phyloP scores from a whole-genome alignment of 2,888 invertebrate genomes.

The Athalia rosae region DNA sequence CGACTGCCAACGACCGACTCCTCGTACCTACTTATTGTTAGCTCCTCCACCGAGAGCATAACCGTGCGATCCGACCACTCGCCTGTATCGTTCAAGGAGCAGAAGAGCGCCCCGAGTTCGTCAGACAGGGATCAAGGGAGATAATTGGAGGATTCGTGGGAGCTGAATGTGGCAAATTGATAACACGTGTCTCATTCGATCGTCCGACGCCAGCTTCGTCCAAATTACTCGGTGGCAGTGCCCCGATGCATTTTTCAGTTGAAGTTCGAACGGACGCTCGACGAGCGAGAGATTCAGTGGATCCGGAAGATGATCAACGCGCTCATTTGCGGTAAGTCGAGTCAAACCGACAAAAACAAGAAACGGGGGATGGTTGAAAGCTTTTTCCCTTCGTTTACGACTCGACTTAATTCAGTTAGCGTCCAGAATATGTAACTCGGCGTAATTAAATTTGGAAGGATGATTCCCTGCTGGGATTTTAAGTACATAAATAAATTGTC shows the following conservation, averaged over 20 bases:
- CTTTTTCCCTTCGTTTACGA: too few species aligned
- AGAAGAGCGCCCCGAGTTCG: constrained; percentile 19
- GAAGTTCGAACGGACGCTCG: too few species aligned
- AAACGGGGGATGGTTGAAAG: too few species aligned
- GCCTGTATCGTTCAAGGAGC: constrained; percentile 8
- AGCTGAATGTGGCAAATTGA: constrained; percentile 23
- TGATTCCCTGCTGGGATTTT: too few species aligned
- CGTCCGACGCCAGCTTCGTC: not conserved
- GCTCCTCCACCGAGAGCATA: not conserved
- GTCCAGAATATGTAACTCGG: too few species aligned
- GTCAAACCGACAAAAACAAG: too few species aligned
- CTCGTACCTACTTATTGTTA: constrained; percentile 1
- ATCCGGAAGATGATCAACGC: too few species aligned
- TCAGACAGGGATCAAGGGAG: not conserved
- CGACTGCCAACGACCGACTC: too few species aligned
- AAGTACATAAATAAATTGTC: not conserved
- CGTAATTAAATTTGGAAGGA: too few species aligned
- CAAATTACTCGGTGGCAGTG: not conserved
- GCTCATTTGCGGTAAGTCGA: too few species aligned
- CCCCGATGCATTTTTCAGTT: not conserved
- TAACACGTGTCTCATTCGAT: constrained; percentile 21
- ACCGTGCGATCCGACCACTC: constrained; percentile 23
- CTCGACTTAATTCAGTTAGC: too few species aligned
- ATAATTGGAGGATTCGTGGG: not conserved
- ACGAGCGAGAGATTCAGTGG: too few species aligned